phyloP scores from a whole-genome alignment of 2,113 vertebrate species.

The rat (Rattus norvegicus) region GRCr8 NC_086031.1:20265001-20265500 shows the following conservation, averaged over 20 bases:
- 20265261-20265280: not conserved
- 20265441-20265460: not conserved
- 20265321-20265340: too few species aligned
- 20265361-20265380: too few species aligned
- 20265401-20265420: too few species aligned
- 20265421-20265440: too few species aligned
- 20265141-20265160: rapidly evolving
- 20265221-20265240: not conserved
- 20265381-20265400: too few species aligned
- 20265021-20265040: not conserved
- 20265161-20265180: not conserved
- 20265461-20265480: not conserved
- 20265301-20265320: too few species aligned
- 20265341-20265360: too few species aligned
- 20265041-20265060: not conserved
- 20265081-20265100: not conserved
- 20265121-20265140: not conserved
- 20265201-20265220: not conserved
- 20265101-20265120: not conserved
- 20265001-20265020: not conserved
- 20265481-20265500: not conserved
- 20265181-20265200: not conserved
- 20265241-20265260: not conserved
- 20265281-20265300: not conserved
- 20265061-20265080: not conserved